Base-by-base conservation (phyloP, 2,888 invertebrate species). In the Anagyrus pseudococci region DNA sequence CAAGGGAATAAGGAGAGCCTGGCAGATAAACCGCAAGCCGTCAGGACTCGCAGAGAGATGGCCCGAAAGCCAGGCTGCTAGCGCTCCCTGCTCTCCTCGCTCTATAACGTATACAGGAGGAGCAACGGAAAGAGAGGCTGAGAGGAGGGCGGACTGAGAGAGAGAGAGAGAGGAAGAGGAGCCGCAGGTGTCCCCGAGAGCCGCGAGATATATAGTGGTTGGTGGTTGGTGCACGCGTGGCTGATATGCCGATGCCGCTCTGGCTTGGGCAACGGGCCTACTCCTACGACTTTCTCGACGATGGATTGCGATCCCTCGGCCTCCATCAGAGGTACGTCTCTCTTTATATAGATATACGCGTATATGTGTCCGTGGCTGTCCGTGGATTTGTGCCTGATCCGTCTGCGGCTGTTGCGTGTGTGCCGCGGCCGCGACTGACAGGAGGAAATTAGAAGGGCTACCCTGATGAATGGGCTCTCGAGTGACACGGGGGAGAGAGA, bases 301-400 rank as follows among this genome's bases (percentile, higher is more conserved):
- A 60, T 60, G 59, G 59, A 54, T 60, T 17, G 41, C 48, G 20
- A 19, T 41, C 23, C 20, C 17, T 60, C 47, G 48, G 37, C 41
- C 29, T 40, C 41, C 2, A 13, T 37, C n/a, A 53, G 29, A 60
- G 59, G 59, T 60, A 59, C 37, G 53, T 47, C 8, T 22, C 7
- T 29, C 19, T n/a, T 15, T 17, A 3, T 19, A 23, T 22, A 44
- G 44, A 33, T 22, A 47, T 37, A 37, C 8, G 33, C 10, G 33
- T 37, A 37, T 37, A 37, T 37, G 8, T 37, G 3, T 2, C 8
- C 2, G 33, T 37, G 33, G 33, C 6, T 29, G 29, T 4, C 29
- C 6, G 29, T 4, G 29, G 4, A 10, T 29, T 4, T 29, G 29
- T 10, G 10, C 29, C 29, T 29, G 10, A 7, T n/a, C n/a, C n/a